phyloP scores from a whole-genome alignment of 2,113 vertebrate species.

The Trematocara marginatum region DNA sequence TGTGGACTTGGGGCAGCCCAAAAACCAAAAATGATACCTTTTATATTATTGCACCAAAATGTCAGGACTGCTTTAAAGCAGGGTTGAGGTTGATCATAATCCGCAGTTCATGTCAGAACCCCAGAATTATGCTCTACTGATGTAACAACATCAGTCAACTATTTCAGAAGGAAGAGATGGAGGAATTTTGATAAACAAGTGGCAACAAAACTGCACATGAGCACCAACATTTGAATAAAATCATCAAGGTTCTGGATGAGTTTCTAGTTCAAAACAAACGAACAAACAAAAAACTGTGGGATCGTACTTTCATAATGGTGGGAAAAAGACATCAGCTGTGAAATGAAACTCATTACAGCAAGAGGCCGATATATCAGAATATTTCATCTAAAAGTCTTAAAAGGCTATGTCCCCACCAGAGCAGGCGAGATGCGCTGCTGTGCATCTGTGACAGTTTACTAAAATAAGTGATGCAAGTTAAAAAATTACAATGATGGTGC shows the following conservation, averaged over 20 bases:
- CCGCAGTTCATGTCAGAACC: background rate
- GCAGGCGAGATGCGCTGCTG: background rate
- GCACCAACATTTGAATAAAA: background rate
- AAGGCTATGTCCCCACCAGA: background rate
- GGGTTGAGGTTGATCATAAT: background rate
- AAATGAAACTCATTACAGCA: background rate
- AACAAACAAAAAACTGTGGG: background rate
- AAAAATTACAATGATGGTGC: background rate
- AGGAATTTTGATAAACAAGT: background rate
- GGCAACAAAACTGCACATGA: background rate
- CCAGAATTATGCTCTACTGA: background rate
- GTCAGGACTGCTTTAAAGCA: background rate
- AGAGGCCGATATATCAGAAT: conserved; percentile 14
- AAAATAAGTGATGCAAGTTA: background rate
- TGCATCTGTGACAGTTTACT: background rate
- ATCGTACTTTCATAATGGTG: background rate
- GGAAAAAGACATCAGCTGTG: background rate
- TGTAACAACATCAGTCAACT: background rate
- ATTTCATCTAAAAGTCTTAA: conserved; percentile 10
- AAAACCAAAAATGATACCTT: background rate
- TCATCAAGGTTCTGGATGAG: background rate
- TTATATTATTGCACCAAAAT: background rate
- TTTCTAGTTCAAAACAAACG: background rate
- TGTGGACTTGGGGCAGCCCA: background rate
- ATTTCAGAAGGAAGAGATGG: background rate